Evolutionary conservation across 2,888 invertebrate species (phyloP).

Genomic region (Anticlea derivata): DNA sequence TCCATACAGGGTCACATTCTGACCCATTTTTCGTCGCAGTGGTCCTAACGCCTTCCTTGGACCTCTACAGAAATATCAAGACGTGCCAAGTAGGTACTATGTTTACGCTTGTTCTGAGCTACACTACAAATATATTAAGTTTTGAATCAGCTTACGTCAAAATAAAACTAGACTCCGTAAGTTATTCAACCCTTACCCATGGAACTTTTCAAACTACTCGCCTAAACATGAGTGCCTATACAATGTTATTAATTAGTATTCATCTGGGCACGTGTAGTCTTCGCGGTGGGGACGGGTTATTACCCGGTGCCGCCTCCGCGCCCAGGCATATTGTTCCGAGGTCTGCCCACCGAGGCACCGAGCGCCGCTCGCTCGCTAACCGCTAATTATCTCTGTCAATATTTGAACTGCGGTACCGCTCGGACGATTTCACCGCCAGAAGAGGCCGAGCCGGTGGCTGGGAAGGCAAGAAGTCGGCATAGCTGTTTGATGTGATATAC

Average conservation of each 20-base stretch:
- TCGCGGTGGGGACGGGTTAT: slow-evolving; percentile 84
- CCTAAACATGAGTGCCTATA: slow-evolving; percentile 53
- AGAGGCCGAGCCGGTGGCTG: slow-evolving; percentile 78
- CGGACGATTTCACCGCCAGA: slow-evolving; percentile 55
- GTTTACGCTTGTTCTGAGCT: too few species aligned
- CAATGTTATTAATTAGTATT: slow-evolving; percentile 77
- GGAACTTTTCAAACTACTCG: slow-evolving; percentile 40
- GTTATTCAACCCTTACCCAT: slow-evolving; percentile 28
- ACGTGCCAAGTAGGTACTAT: too few species aligned
- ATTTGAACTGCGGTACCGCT: slow-evolving; percentile 66
- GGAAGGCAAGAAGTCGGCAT: slow-evolving; percentile 95
- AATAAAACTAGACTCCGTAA: not conserved
- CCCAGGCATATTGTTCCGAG: slow-evolving; percentile 81
- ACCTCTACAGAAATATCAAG: too few species aligned
- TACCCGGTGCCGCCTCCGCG: slow-evolving; percentile 83
- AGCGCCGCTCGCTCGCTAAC: slow-evolving; percentile 73
- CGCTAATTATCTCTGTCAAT: slow-evolving; percentile 72
- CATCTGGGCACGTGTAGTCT: slow-evolving; percentile 81
- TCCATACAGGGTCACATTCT: too few species aligned
- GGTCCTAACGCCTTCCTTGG: too few species aligned
- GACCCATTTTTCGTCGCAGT: too few species aligned
- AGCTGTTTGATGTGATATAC: slow-evolving; percentile 89
- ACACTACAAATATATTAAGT: too few species aligned
- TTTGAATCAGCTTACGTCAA: too few species aligned
- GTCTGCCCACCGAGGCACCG: slow-evolving; percentile 76